Percentiles rank a stretch among this genome's conserved stretches.
These are phyloP conservation scores for Hemicrepidius hirtus DNA, from an alignment of 2,888 invertebrate species.

Conservation along the genomic window DNA sequence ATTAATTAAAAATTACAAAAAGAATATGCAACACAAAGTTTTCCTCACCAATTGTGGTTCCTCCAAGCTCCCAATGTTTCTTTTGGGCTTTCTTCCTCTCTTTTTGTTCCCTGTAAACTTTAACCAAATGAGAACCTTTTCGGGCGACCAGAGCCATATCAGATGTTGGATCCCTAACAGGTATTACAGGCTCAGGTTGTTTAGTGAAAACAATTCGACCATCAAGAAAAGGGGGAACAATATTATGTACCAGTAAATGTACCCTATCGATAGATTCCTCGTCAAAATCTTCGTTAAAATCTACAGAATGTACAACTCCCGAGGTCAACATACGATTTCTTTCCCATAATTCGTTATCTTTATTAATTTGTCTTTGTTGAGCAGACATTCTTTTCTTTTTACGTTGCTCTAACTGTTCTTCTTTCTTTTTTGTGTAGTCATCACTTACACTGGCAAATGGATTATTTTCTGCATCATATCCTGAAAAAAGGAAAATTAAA, in stretches of 20 bases:
- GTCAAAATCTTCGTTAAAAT: slow-evolving; percentile 93
- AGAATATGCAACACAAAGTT: background rate
- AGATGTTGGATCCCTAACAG: slow-evolving; percentile 95
- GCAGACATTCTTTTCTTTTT: slow-evolving; percentile 96
- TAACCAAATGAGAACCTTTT: slow-evolving; percentile 94
- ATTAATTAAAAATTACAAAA: slow-evolving; percentile 19
- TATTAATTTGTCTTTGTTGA: slow-evolving; percentile 96
- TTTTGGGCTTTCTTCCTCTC: slow-evolving; percentile 97
- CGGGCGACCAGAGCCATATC: slow-evolving; percentile 98
- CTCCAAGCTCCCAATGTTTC: slow-evolving; percentile 99
- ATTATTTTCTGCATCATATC: slow-evolving; percentile 93
- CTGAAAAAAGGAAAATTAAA: slow-evolving; percentile 63
- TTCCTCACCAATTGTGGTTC: slow-evolving; percentile 87
- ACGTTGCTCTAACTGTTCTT: slow-evolving; percentile 92
- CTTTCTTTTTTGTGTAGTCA: slow-evolving; percentile 94
- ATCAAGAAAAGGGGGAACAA: slow-evolving; percentile 98
- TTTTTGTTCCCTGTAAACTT: slow-evolving; percentile 95
- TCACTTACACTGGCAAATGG: slow-evolving; percentile 93
- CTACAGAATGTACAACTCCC: slow-evolving; percentile 93
- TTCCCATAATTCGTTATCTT: slow-evolving; percentile 99
- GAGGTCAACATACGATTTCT: slow-evolving; percentile 97
- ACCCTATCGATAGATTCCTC: slow-evolving; percentile 97
- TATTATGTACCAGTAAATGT: slow-evolving; percentile 97
- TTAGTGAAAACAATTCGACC: slow-evolving; percentile 99
- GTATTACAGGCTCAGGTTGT: slow-evolving; percentile 98